Conservation (phyloP, 2,888 invertebrate species). For the Chrysodeixis includens region DNA sequence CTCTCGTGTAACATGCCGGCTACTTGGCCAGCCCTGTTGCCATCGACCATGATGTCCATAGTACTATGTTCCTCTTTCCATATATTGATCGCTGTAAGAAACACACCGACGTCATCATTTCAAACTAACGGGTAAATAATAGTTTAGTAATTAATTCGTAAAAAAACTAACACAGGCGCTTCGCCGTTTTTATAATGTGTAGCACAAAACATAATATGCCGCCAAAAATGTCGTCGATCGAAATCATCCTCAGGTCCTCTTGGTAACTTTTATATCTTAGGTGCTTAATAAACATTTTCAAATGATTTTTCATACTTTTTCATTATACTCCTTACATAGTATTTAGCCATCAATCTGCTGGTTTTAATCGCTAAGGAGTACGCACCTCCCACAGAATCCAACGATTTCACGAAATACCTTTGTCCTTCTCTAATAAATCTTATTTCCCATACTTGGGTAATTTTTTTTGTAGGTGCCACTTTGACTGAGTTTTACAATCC, state of each 20-base stretch:
- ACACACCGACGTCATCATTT: neutral
- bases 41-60: slow-evolving; percentile 84
- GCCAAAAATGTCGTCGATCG: slow-evolving; percentile 23
- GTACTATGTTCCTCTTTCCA: slow-evolving; percentile 82
- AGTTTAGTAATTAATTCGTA: neutral
- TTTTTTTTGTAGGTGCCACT: slow-evolving; percentile 72
- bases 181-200: slow-evolving; percentile 30
- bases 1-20: slow-evolving; percentile 79
- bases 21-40: slow-evolving; percentile 68
- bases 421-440: slow-evolving; percentile 77
- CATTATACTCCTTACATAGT: neutral
- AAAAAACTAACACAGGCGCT: slow-evolving; percentile 28
- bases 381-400: slow-evolving; percentile 80
- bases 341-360: neutral
- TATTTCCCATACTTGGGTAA: slow-evolving; percentile 82
- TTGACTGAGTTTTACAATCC: slow-evolving; percentile 60
- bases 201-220: slow-evolving; percentile 36
- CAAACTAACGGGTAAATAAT: neutral
- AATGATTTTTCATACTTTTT: slow-evolving; percentile 7
- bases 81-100: slow-evolving; percentile 62
- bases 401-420: slow-evolving; percentile 76
- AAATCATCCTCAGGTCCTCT: slow-evolving; percentile 13
- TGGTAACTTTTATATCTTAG: slow-evolving; percentile 8
- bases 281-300: slow-evolving; percentile 11
- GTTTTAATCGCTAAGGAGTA: slow-evolving; percentile 24